Percentiles rank a stretch among this genome's conserved stretches.
These are phyloP conservation scores for Myzus persicae DNA, from an alignment of 1,140 invertebrate species.

Conservation along the genomic window DNA sequence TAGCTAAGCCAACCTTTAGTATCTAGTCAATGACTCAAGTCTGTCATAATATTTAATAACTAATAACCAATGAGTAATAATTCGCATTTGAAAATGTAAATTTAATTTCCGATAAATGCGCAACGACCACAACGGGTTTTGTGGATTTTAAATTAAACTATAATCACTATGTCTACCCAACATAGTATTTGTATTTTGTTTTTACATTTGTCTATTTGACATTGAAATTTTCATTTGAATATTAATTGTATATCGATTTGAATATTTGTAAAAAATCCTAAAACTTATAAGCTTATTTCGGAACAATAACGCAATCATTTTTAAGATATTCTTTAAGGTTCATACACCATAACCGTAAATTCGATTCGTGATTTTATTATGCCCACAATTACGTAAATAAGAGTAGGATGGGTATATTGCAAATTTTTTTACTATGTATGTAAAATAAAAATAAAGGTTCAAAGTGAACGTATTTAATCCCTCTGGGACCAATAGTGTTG, in stretches of 20 bases:
- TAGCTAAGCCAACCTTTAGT: not conserved
- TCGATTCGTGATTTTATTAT: not conserved
- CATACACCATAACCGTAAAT: not conserved
- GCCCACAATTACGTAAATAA: not conserved
- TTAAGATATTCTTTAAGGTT: not conserved
- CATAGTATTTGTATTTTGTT: not conserved
- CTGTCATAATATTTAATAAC: not conserved
- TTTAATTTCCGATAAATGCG: not conserved
- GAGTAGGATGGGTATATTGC: not conserved
- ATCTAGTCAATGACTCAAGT: not conserved
- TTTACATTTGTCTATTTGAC: not conserved
- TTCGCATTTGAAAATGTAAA: not conserved
- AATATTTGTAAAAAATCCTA: not conserved
- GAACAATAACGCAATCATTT: not conserved
- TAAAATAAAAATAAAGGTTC: not conserved
- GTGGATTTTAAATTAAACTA: not conserved
- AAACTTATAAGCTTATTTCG: not conserved
- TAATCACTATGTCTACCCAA: not conserved
- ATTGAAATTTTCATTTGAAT: too few species aligned
- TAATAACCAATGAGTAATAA: not conserved
- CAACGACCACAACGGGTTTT: not conserved
- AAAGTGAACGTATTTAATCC: not conserved
- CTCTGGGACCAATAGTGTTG: not conserved
- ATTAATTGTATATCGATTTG: too few species aligned
- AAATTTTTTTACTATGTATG: not conserved